Evolutionary conservation across 1,140 invertebrate genomes (phyloP), one percentile per base, ranked within the genome.

Genomic region (Cydia strobilella): DNA sequence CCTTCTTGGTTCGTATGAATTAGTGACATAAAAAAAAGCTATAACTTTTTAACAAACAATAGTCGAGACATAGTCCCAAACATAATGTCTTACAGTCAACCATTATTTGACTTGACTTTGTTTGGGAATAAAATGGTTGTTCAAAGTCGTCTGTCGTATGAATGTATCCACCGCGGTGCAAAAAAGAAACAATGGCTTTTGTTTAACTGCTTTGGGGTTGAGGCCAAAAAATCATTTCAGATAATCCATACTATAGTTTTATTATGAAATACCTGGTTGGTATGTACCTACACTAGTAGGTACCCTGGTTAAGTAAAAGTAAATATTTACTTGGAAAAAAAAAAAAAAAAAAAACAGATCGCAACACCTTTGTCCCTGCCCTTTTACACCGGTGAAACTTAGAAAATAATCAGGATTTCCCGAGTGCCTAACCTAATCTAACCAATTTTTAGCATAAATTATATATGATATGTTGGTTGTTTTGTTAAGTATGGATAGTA

Each of bases 71-170:
- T 23, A 59, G 54, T 59, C 54, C 9, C 3, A 59, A 59, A 59
- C 54, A 59, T 7, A 23, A 59, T 59, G 54, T 59, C 54, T 9
- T 23, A 23, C 54, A 59, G 54, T 0, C 0, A 59, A 35, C 63
- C n/a, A 59, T 59, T 54, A 74, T 66, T 63, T 25, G 20, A 63
- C 42, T 23, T 51, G 27, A 35, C 63, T 42, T 74, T 45, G 63
- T 42, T 13, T 23, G 35, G 18, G 12, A 75, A 18, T 23, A 72
- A 54, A 35, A 18, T 7, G 5, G 27, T 18, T 69, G 42, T 69
- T 66, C 63, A 23, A 23, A 23, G 12, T 10, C 2, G 20, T 59
- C 54, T 59, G 0, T 3, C 5, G 31, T 4, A 31, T 31, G 3
- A 31, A 31, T 27, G 27, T 31, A 31, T 2, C 27, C 27, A 31